Percentiles rank a stretch among this genome's conserved stretches.
Conservation (phyloP, 2,888 invertebrate genomes). For the Campoplex nolae region DNA sequence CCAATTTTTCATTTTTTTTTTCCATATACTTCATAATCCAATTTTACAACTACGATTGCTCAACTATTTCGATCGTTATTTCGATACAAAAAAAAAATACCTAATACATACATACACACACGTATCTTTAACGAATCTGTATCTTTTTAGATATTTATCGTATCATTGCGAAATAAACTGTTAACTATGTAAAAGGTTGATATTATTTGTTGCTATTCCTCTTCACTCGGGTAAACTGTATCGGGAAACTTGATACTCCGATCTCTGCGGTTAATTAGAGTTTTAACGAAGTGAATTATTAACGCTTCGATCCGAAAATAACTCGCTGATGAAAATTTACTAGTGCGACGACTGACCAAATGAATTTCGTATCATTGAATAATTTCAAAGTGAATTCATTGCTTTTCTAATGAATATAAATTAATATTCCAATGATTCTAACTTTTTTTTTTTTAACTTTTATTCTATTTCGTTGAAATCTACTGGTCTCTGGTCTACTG, state of each 20-base stretch:
- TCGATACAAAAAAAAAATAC: slow-evolving; percentile 39
- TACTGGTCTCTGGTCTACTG: too few species aligned
- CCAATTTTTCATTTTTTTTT: not conserved
- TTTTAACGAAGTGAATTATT: not conserved
- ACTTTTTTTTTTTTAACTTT: not conserved
- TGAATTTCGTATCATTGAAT: not conserved
- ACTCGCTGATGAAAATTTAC: not conserved
- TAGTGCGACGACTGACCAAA: not conserved
- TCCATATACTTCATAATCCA: slow-evolving; percentile 37
- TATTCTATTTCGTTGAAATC: too few species aligned
- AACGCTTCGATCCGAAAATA: not conserved
- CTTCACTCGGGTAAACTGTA: not conserved
- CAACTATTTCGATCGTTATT: slow-evolving; percentile 74
- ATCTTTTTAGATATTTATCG: slow-evolving; percentile 80
- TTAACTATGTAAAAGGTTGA: slow-evolving; percentile 70
- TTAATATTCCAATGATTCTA: not conserved
- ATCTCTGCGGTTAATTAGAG: not conserved
- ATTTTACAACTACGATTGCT: slow-evolving; percentile 60
- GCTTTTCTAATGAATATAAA: not conserved
- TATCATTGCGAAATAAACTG: slow-evolving; percentile 78
- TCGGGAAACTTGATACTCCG: not conserved
- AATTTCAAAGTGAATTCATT: not conserved
- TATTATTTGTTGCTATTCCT: slow-evolving; percentile 8
- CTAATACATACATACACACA: slow-evolving; percentile 60
- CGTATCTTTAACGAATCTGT: slow-evolving; percentile 71